Evolutionary conservation across 2,888 invertebrate genomes (phyloP).

Genomic region (Endotricha flammealis): DNA sequence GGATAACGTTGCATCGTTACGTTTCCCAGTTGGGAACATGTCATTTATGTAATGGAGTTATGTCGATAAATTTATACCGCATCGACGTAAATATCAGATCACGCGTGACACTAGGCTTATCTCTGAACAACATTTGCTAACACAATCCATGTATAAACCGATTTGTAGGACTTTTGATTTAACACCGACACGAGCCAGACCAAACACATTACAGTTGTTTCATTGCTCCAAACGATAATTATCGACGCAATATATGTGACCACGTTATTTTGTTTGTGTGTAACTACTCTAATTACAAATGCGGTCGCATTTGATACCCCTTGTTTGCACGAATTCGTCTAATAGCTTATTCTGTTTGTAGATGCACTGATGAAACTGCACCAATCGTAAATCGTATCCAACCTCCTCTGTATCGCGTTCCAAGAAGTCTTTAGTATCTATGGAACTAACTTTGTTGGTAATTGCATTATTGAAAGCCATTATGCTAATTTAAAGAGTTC

Average conservation of each 20-base stretch:
- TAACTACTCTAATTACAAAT: slow-evolving; percentile 46
- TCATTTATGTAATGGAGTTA: slow-evolving; percentile 33
- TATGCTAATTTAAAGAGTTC: no score
- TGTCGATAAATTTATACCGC: slow-evolving; percentile 20
- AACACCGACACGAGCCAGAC: slow-evolving; percentile 40
- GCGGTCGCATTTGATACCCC: slow-evolving; percentile 36
- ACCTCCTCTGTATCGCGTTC: no score
- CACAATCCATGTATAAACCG: slow-evolving; percentile 28
- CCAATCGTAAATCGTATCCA: slow-evolving; percentile 4
- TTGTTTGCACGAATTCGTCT: slow-evolving; percentile 29
- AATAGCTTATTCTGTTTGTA: slow-evolving; percentile 19
- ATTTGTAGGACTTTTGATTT: slow-evolving; percentile 36
- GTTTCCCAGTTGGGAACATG: slow-evolving; percentile 26
- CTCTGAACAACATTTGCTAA: slow-evolving; percentile 24
- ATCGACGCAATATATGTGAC: slow-evolving; percentile 44
- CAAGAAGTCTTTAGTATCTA: no score
- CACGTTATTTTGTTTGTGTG: slow-evolving; percentile 45
- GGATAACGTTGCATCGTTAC: slow-evolving; percentile 34
- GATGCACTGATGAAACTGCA: slow-evolving; percentile 7
- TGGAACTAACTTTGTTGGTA: no score
- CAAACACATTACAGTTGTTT: slow-evolving; percentile 47
- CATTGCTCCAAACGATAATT: slow-evolving; percentile 51
- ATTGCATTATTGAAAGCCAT: no score
- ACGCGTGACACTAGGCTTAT: slow-evolving; percentile 23
- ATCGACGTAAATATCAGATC: slow-evolving; percentile 19